These are phyloP conservation scores for Vanessa atalanta DNA, from an alignment of 1,140 invertebrate species.

Conservation along the genomic window DNA sequence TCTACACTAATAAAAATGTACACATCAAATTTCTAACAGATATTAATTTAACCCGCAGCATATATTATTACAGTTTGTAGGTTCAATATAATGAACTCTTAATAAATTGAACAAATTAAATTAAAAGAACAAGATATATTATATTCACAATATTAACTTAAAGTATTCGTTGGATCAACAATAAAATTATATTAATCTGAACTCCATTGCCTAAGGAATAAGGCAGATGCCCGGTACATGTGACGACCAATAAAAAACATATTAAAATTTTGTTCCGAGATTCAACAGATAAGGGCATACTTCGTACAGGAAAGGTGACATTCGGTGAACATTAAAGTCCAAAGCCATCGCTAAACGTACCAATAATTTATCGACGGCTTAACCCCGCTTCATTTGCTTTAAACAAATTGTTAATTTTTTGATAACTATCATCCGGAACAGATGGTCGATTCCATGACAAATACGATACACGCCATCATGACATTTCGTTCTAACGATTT, in stretches of 20 bases:
- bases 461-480: constrained; percentile 28
- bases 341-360: constrained; percentile 66
- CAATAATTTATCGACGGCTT: constrained; percentile 75
- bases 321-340: constrained; percentile 70
- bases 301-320: constrained; percentile 71
- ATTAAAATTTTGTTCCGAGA: constrained; percentile 64
- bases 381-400: constrained; percentile 78
- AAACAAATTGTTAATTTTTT: constrained; percentile 81
- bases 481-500: constrained; percentile 16
- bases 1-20: too few relatives aligned
- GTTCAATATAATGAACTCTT: neutral
- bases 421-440: constrained; percentile 79
- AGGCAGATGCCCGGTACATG: constrained; percentile 57
- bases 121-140: constrained; percentile 4
- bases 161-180: constrained; percentile 16
- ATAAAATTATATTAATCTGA: constrained; percentile 25
- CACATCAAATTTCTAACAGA: too few relatives aligned
- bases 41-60: neutral
- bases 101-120: constrained; percentile 10
- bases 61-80: neutral
- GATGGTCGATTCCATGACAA: constrained; percentile 60
- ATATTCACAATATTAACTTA: constrained; percentile 12
- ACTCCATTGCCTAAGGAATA: constrained; percentile 28
- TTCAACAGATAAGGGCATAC: constrained; percentile 71
- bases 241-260: constrained; percentile 58